Conservation (phyloP, 92 coral and sea anemone species). For the Palythoa grandis region DNA sequence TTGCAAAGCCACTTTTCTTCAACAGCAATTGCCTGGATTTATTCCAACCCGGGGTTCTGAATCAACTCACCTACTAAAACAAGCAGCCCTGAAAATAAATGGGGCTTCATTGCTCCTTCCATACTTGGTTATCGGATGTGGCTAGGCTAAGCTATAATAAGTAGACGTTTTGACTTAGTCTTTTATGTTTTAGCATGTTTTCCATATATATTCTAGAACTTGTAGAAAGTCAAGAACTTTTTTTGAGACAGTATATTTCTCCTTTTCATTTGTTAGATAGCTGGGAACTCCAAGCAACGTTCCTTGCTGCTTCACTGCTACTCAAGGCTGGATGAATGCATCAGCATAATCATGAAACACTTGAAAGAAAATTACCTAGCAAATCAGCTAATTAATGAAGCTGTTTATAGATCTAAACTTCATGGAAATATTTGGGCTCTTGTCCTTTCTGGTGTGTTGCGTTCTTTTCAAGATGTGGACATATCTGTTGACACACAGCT, state of each 20-base stretch:
- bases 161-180: too few relatives aligned
- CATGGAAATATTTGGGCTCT: slow-evolving; percentile 39
- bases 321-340: not conserved
- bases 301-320: not conserved
- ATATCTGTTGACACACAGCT: slow-evolving; percentile 12
- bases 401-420: slow-evolving; percentile 6
- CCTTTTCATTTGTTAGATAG: not conserved
- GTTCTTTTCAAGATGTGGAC: not conserved
- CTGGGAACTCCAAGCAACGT: not conserved
- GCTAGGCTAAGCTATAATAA: too few relatives aligned
- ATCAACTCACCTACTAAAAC: too few relatives aligned
- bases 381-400: slow-evolving; percentile 28
- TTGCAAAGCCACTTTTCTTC: too few relatives aligned
- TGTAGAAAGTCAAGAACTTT: too few relatives aligned
- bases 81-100: not conserved
- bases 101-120: too few relatives aligned
- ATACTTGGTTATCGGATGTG: too few relatives aligned
- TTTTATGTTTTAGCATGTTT: too few relatives aligned
- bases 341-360: slow-evolving; percentile 1
- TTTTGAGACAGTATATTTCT: not conserved
- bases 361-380: not conserved
- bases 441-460: slow-evolving; percentile 25
- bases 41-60: too few relatives aligned
- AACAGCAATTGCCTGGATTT: too few relatives aligned
- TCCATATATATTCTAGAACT: too few relatives aligned